Conservation (phyloP, 1,140 invertebrate species). For the Saxidomus purpurata region DNA sequence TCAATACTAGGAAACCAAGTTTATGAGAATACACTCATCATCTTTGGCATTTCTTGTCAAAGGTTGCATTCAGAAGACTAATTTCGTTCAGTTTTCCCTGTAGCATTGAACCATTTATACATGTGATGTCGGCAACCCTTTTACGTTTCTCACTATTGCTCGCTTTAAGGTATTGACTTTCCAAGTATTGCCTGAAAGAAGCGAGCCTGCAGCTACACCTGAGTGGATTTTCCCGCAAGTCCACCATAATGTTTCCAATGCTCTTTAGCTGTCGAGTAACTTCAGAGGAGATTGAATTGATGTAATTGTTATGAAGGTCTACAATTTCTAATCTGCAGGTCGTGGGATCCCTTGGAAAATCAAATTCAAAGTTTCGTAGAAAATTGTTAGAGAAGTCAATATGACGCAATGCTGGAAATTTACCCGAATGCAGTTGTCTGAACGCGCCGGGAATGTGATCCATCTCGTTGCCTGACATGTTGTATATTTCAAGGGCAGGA, state of each 20-base stretch:
- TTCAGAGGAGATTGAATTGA: background rate
- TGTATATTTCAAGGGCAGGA: slow-evolving; percentile 56
- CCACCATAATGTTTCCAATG: slow-evolving; percentile 45
- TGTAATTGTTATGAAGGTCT: slow-evolving; percentile 29
- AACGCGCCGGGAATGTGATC: slow-evolving; percentile 38
- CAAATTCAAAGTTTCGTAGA: slow-evolving; percentile 51
- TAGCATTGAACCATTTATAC: background rate
- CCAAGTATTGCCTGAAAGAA: slow-evolving; percentile 39
- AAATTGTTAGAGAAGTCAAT: slow-evolving; percentile 59
- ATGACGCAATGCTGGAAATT: slow-evolving; percentile 43
- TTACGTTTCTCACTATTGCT: background rate
- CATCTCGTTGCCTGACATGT: slow-evolving; percentile 57
- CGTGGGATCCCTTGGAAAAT: slow-evolving; percentile 45
- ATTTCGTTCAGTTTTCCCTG: background rate
- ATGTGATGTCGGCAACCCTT: slow-evolving; percentile 42
- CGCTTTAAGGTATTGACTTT: slow-evolving; percentile 3
- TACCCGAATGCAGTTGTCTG: slow-evolving; percentile 51
- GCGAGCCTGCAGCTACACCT: slow-evolving; percentile 24
- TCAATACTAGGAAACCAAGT: no score
- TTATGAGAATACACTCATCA: background rate
- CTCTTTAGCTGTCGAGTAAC: slow-evolving; percentile 17
- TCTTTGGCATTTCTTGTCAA: slow-evolving; percentile 48
- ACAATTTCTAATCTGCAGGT: slow-evolving; percentile 34
- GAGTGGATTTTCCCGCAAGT: slow-evolving; percentile 44
- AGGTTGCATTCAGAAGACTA: slow-evolving; percentile 33